Percentiles rank a stretch among this genome's conserved stretches.
phyloP scores from a whole-genome alignment of 1,140 invertebrate species.

The Samia ricini region DNA sequence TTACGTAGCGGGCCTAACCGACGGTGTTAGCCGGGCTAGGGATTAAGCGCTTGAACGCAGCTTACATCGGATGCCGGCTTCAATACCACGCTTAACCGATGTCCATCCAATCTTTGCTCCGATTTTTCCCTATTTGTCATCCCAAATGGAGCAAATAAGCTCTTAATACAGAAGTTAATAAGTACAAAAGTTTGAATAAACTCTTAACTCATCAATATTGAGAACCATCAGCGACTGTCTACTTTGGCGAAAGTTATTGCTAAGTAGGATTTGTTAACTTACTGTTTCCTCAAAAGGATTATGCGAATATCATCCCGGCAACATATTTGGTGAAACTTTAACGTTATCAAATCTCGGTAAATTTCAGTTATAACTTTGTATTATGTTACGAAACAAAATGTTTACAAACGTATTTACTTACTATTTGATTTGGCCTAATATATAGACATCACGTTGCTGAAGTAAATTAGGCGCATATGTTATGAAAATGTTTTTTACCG shows the following conservation, averaged over 20 bases:
- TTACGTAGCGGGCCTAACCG: constrained; percentile 70
- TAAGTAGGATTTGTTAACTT: constrained; percentile 73
- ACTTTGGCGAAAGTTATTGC: constrained; percentile 67
- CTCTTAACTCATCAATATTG: constrained; percentile 61
- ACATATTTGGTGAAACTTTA: constrained; percentile 43
- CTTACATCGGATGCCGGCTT: constrained; percentile 58
- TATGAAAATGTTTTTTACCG: constrained; percentile 25
- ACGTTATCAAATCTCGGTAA: constrained; percentile 13
- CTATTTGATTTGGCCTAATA: constrained; percentile 6
- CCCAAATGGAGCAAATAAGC: constrained; percentile 38
- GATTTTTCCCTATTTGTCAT: constrained; percentile 18
- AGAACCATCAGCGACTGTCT: constrained; percentile 67
- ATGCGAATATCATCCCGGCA: constrained; percentile 44
- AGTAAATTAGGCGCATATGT: constrained; percentile 14
- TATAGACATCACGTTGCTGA: background rate
- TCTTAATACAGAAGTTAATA: constrained; percentile 72
- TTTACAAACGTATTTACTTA: background rate
- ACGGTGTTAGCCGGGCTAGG: constrained; percentile 48
- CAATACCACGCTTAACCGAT: constrained; percentile 64
- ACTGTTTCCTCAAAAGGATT: constrained; percentile 57
- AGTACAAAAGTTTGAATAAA: constrained; percentile 70
- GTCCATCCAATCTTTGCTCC: constrained; percentile 39
- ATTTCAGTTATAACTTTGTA: constrained; percentile 4
- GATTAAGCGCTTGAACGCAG: constrained; percentile 60
- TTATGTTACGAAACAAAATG: background rate